Percentiles rank a stretch among this genome's conserved stretches.
These are phyloP conservation scores for Homalodisca vitripennis DNA, from an alignment of 1,140 invertebrate genomes.

Conservation along the genomic window DNA sequence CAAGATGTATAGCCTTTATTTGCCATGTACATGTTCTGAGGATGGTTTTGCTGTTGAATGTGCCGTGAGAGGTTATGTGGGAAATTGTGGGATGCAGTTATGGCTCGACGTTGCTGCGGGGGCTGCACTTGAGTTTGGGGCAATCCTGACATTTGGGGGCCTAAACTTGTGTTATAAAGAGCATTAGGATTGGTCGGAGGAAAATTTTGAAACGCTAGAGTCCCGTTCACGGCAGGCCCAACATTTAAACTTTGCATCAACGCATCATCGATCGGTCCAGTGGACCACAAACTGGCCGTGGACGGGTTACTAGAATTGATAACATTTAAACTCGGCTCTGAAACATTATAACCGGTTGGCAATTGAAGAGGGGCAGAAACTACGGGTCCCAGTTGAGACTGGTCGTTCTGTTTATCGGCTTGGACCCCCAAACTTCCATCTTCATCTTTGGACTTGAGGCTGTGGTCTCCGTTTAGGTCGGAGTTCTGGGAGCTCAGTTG, in stretches of 20 bases:
- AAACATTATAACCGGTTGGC: constrained; percentile 43
- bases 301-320: constrained; percentile 46
- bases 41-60: constrained; percentile 42
- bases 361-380: constrained; percentile 43
- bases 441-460: constrained; percentile 42
- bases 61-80: constrained; percentile 46
- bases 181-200: constrained; percentile 47
- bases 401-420: constrained; percentile 41
- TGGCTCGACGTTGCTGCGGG: constrained; percentile 50
- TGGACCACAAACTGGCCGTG: constrained; percentile 50
- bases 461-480: constrained; percentile 41
- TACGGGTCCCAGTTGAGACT: constrained; percentile 40
- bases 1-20: constrained; percentile 44
- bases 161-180: constrained; percentile 44
- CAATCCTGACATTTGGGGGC: constrained; percentile 45
- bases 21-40: constrained; percentile 44
- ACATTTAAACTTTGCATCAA: constrained; percentile 50
- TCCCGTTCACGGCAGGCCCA: constrained; percentile 50
- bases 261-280: constrained; percentile 49
- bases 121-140: constrained; percentile 48
- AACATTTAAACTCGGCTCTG: constrained; percentile 43
- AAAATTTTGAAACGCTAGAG: constrained; percentile 54
- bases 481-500: constrained; percentile 44
- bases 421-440: constrained; percentile 40
- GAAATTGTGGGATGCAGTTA: constrained; percentile 55